A percentile compares a stretch with the other conserved stretches of the same genome.
Evolutionary conservation across 1,140 invertebrate genomes (phyloP).

Genomic region (Lordiphosa clarofinis): DNA sequence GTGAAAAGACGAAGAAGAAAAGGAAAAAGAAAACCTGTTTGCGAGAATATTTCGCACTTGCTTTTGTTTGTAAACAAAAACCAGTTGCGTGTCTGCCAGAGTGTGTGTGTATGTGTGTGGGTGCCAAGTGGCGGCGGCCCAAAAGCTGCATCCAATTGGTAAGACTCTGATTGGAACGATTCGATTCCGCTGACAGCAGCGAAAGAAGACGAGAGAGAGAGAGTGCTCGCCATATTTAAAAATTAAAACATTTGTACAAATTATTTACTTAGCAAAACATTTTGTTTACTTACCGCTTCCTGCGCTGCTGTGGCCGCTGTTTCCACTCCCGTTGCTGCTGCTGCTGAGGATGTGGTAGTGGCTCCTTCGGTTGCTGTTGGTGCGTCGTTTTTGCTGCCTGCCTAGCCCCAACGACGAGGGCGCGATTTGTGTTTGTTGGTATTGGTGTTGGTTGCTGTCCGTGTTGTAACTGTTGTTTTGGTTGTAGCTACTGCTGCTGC

Average conservation of each 20-base stretch:
- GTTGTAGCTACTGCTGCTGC: neutral
- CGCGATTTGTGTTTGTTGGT: constrained; percentile 15
- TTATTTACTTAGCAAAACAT: constrained; percentile 8
- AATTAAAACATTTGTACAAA: constrained; percentile 20
- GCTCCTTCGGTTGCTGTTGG: constrained; percentile 21
- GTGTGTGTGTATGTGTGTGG: constrained; percentile 41
- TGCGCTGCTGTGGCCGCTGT: constrained; percentile 26
- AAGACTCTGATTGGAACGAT: constrained; percentile 20
- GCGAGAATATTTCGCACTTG: constrained; percentile 43
- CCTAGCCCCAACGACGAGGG: constrained; percentile 17
- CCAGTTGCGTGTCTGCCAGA: constrained; percentile 49
- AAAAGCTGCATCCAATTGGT: constrained; percentile 20
- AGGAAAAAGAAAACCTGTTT: constrained; percentile 36
- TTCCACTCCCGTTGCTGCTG: constrained; percentile 13
- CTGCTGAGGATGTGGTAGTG: neutral
- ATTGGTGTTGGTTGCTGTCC: constrained; percentile 15
- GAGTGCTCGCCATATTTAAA: constrained; percentile 7
- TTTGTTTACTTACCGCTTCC: constrained; percentile 53
- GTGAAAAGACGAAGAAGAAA: constrained; percentile 11
- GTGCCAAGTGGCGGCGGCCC: constrained; percentile 3
- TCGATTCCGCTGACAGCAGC: constrained; percentile 8
- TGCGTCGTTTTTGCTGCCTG: constrained; percentile 8
- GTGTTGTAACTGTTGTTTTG: constrained; percentile 2
- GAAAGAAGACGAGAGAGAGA: neutral
- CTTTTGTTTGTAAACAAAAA: constrained; percentile 71